phyloP scores from a whole-genome alignment of 1,140 invertebrate species.

The Acromyrmex heyeri region DNA sequence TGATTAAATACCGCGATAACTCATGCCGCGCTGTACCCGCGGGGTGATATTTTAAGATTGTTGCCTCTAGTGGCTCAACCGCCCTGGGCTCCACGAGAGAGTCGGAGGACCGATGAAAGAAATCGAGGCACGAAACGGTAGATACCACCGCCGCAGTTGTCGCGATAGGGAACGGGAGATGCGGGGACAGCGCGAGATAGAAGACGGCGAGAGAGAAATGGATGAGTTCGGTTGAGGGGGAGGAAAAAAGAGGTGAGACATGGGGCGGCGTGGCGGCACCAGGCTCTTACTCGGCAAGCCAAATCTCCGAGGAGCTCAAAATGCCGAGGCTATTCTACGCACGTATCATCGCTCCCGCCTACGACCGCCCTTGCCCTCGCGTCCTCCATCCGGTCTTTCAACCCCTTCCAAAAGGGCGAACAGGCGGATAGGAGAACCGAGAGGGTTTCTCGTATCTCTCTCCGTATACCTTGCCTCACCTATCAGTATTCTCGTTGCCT shows the following conservation, averaged over 20 bases:
- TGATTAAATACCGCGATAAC: conserved; percentile 84
- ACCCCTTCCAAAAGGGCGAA: conserved; percentile 52
- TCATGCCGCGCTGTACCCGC: conserved; percentile 72
- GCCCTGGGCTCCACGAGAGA: background rate
- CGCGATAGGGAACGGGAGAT: conserved; percentile 28
- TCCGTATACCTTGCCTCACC: conserved; percentile 1
- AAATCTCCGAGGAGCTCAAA: conserved; percentile 81
- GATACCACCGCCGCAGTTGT: conserved; percentile 44
- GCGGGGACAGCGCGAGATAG: background rate
- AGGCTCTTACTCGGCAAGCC: conserved; percentile 72
- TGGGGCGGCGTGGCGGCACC: background rate
- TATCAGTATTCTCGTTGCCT: conserved; percentile 10
- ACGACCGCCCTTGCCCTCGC: conserved; percentile 64
- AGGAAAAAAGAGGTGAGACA: background rate
- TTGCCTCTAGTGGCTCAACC: conserved; percentile 65
- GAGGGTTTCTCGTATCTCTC: conserved; percentile 12
- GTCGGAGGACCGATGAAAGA: conserved; percentile 51
- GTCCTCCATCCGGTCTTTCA: conserved; percentile 54
- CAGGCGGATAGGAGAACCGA: background rate
- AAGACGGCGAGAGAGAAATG: conserved; percentile 40
- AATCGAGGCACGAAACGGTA: conserved; percentile 39
- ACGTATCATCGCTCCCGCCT: conserved; percentile 81
- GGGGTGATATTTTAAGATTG: conserved; percentile 83
- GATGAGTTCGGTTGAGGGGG: conserved; percentile 23
- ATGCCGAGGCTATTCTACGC: conserved; percentile 80